Percentiles rank a stretch among this genome's conserved stretches.
phyloP scores from a whole-genome alignment of 2,888 invertebrate species.

The Lymantria monacha region DNA sequence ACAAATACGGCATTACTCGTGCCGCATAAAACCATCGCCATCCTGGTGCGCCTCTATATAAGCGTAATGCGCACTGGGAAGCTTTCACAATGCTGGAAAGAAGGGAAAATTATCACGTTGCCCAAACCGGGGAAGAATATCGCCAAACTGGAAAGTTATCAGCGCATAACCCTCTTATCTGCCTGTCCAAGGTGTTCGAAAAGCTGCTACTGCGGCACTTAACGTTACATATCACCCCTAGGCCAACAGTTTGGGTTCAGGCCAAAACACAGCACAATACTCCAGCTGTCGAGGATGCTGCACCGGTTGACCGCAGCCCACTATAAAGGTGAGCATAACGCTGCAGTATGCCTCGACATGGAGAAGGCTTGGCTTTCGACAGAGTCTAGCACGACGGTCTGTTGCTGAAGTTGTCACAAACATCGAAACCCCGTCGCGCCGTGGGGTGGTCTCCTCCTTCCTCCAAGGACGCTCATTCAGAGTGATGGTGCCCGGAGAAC shows the following conservation, averaged over 20 bases:
- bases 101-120: neutral
- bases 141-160: slow-evolving; percentile 18
- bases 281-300: slow-evolving; percentile 4
- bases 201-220: neutral
- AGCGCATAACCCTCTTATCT: slow-evolving; percentile 19
- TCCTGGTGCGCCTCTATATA: neutral
- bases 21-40: neutral
- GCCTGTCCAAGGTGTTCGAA: neutral
- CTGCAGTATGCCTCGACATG: neutral
- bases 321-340: neutral
- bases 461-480: neutral
- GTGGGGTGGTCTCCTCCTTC: neutral
- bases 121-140: slow-evolving; percentile 29
- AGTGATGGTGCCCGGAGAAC: neutral
- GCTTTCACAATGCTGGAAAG: neutral
- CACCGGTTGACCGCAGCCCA: too few species aligned
- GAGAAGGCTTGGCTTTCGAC: neutral
- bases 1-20: slow-evolving; percentile 1
- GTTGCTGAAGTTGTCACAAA: neutral
- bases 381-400: neutral
- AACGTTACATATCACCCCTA: neutral
- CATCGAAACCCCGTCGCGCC: neutral
- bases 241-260: slow-evolving; percentile 16
- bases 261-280: slow-evolving; percentile 12
- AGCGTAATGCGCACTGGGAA: neutral